Evolutionary conservation across 2,113 vertebrate genomes (phyloP), one percentile per base, ranked within the genome.

Genomic region (Ptilonorhynchus violaceus): DNA sequence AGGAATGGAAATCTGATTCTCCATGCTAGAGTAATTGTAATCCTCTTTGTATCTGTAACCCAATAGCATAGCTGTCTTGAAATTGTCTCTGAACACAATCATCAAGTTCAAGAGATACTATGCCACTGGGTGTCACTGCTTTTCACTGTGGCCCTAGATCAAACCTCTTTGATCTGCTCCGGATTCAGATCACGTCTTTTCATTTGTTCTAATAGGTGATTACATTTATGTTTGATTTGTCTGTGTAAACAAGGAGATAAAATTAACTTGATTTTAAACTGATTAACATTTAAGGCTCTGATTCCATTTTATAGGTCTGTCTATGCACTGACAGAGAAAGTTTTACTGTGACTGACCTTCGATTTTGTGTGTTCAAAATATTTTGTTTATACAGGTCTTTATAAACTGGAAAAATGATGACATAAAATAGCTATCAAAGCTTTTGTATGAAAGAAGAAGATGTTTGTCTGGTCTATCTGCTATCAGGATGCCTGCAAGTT

Each of bases 11-110:
- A 98, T 97, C 94, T 97, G 97, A 98, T 98, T 98, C 97, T 97
- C 95, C 98, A 97, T 98, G 98, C 97, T 97, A 89, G 97, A 97
- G 96, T 96, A 97, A 98, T 91, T 96, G 92, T 98, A 98, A 98
- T 98, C 98, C 96, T 98, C 95, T 98, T 98, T 98, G 96, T 98
- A 98, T 98, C 96, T 98, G 98, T 98, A 98, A 98, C 93, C 97
- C 89, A 97, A 98, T 98, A 98, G 88, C 82, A 67, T 93, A 93
- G 84, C 97, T 97, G 97, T 97, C 97, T 97, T 98, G 97, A 97
- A 97, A 94, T 96, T 96, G 78, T 95, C 93, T 96, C 85, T 93
- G 95, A 96, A 76, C 85, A 85, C 85, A 93, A 44, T 94, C 70
- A 69, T 96, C 77, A 97, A 97, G 95, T 96, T 93, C 91, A 78